Conservation (phyloP, 2,888 invertebrate genomes). For the Notodonta ziczac region DNA sequence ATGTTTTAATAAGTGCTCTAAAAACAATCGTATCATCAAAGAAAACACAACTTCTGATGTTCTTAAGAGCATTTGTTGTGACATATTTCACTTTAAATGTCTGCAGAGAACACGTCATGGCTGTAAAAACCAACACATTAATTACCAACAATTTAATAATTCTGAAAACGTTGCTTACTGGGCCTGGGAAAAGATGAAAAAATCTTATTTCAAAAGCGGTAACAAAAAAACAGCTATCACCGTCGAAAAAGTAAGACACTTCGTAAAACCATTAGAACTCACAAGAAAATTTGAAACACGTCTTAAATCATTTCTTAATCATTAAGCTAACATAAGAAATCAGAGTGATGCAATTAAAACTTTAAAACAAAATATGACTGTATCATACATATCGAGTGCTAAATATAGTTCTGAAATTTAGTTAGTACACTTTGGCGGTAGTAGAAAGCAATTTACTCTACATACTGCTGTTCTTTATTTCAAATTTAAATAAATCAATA, state of each 20-base stretch:
- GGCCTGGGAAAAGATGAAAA: constrained; percentile 18
- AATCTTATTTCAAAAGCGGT: too few species aligned
- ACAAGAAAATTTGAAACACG: constrained; percentile 8
- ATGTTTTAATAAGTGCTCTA: constrained; percentile 16
- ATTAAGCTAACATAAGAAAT: constrained; percentile 10
- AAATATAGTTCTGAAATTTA: constrained; percentile 20
- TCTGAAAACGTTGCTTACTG: constrained; percentile 15
- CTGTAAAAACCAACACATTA: constrained; percentile 17
- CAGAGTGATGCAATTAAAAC: constrained; percentile 12
- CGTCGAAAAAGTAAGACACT: constrained; percentile 15
- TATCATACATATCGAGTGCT: constrained; percentile 15
- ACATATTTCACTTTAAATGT: constrained; percentile 14
- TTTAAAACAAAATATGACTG: constrained; percentile 13
- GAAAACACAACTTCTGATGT: constrained; percentile 16
- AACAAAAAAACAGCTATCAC: too few species aligned
- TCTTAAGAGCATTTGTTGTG: constrained; percentile 16
- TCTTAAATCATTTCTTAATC: constrained; percentile 2
- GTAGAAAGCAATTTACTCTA: constrained; percentile 16
- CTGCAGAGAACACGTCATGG: constrained; percentile 13
- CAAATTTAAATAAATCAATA: constrained; percentile 11
- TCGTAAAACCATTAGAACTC: constrained; percentile 8
- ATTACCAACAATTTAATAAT: constrained; percentile 22
- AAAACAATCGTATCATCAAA: constrained; percentile 15
- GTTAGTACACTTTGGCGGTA: constrained; percentile 20
- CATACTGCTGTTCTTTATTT: constrained; percentile 23